Percentiles rank a stretch among this genome's conserved stretches.
Evolutionary conservation across 2,113 vertebrate genomes (phyloP).

Genomic region (Halichoerus grypus): DNA sequence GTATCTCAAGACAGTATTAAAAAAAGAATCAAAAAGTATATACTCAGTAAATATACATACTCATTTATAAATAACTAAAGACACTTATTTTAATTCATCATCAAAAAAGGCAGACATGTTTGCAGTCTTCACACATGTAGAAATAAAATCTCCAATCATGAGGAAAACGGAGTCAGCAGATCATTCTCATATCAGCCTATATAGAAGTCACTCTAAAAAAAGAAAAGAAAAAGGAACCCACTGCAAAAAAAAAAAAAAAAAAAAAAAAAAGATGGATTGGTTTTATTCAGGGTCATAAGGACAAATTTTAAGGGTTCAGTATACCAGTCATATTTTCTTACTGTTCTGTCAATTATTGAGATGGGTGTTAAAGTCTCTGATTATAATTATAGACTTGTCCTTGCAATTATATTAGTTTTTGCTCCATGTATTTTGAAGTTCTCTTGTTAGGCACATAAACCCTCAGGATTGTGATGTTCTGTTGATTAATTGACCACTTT

Average conservation of each 20-base stretch:
- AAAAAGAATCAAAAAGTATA: neutral
- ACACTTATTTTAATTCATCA: neutral
- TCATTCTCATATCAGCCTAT: neutral
- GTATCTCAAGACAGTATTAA: neutral
- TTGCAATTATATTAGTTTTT: neutral
- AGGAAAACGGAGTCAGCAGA: neutral
- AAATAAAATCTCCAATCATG: slow-evolving; percentile 12
- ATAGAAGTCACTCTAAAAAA: neutral
- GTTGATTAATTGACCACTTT: neutral
- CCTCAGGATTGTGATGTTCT: neutral
- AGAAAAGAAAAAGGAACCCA: neutral
- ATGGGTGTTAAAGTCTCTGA: neutral
- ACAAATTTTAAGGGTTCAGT: neutral
- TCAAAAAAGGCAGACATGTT: neutral
- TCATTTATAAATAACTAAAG: neutral
- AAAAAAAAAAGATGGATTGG: neutral
- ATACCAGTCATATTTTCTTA: neutral
- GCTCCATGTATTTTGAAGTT: neutral
- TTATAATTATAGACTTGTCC: neutral
- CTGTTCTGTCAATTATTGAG: neutral
- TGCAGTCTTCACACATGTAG: neutral
- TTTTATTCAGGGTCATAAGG: slow-evolving; percentile 8
- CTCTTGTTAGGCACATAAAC: neutral
- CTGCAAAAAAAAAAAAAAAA: neutral
- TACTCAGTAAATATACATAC: neutral